A percentile compares a stretch with the other conserved stretches of the same genome.
Evolutionary conservation across 2,888 invertebrate genomes (phyloP).

Genomic region (Eumerus sabulonum): DNA sequence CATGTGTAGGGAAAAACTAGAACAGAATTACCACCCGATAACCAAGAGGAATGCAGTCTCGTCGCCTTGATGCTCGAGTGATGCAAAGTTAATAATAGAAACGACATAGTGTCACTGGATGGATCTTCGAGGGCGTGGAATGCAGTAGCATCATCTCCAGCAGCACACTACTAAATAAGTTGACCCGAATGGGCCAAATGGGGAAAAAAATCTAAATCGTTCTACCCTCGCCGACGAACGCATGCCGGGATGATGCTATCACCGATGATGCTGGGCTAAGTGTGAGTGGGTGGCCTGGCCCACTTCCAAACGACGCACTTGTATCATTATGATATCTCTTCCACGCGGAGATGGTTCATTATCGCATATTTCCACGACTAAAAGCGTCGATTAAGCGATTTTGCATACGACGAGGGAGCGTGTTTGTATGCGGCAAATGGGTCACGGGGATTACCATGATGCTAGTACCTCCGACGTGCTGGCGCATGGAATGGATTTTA

Average conservation of each 20-base stretch:
- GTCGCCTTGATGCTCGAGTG: not conserved
- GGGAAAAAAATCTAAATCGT: too few species aligned
- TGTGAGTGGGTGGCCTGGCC: slow-evolving; percentile 53
- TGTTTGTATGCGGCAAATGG: slow-evolving; percentile 37
- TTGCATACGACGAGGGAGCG: slow-evolving; percentile 13
- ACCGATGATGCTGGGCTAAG: slow-evolving; percentile 40
- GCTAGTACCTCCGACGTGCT: not conserved
- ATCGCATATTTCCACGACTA: slow-evolving; percentile 39
- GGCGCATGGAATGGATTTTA: slow-evolving; percentile 12
- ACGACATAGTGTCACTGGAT: slow-evolving; percentile 4
- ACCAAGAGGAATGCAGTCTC: too few species aligned
- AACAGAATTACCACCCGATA: slow-evolving; percentile 46
- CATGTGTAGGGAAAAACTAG: slow-evolving; percentile 9
- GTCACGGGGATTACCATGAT: slow-evolving; percentile 45
- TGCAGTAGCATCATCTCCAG: slow-evolving; percentile 5
- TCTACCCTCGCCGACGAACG: slow-evolving; percentile 28
- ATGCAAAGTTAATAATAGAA: slow-evolving; percentile 2
- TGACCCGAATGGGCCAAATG: too few species aligned
- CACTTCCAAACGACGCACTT: slow-evolving; percentile 35
- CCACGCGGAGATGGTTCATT: slow-evolving; percentile 35
- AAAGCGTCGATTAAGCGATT: slow-evolving; percentile 43
- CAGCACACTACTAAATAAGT: not conserved
- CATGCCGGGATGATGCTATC: slow-evolving; percentile 42
- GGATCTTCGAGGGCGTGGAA: slow-evolving; percentile 29
- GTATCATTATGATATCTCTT: not conserved